Evolutionary conservation across 1,140 invertebrate species (phyloP), one percentile per base, ranked within the genome.

Genomic region (Penaeus indicus): DNA sequence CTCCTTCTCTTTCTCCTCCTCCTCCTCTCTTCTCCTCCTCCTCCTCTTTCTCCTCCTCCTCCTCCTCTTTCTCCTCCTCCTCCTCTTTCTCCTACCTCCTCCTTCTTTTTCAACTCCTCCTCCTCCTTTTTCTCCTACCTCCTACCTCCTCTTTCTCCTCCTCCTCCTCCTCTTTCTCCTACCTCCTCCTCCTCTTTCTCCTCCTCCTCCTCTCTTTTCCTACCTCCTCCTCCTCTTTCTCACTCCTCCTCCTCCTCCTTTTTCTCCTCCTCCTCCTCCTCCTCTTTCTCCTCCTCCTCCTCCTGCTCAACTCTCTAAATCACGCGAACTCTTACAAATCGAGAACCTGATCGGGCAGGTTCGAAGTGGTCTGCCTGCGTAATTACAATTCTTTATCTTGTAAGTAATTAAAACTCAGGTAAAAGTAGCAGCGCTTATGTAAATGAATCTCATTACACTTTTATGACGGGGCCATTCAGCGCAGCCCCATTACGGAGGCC

Each of bases 401-500:
- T 80, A 86, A 81, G 78, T 86, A 86, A 86, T 86, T 86, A 86
- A 86, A 86, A 86, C 85, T 86, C 85, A 86, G 85, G 78, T 81
- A 86, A 81, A 84, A 86, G 85, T 63, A 86, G 78, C 61, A 80
- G 63, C 78, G 62, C 60, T 81, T 86, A 86, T 86, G 78, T 86
- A 81, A 81, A 81, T 86, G 72, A 72, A 54, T 32, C 75, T 69
- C 85, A 61, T 86, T 86, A 86, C 85, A 79, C 85, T 79, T 86
- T 86, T 86, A 86, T 86, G 85, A 86, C 77, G 63, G 61, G 42
- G 32, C 85, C 85, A 86, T 79, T 86, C 85, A 80, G 54, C 10
- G 61, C 60, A 21, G 42, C 75, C 27, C 63, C 61, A 78, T 61
- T 78, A 85, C 64, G 62, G 47, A 38, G 27, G 22, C 42, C 83